These are phyloP conservation scores for Drosophila paranaensis DNA, from an alignment of 2,888 invertebrate genomes.

Conservation along the genomic window DNA sequence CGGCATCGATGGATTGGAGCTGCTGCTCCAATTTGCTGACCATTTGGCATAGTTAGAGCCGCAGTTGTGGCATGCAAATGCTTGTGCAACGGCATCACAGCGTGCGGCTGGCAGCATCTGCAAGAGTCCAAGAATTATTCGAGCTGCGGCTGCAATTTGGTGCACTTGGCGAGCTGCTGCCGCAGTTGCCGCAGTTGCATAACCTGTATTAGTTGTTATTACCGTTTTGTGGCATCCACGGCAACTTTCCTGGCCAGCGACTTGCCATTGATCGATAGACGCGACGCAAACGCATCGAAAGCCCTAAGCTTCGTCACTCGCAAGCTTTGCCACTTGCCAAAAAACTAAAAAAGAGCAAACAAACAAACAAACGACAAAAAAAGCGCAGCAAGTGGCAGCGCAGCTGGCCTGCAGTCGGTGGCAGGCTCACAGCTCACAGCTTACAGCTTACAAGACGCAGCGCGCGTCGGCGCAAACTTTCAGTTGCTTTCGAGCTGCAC, in stretches of 20 bases:
- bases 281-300: slow-evolving; percentile 41
- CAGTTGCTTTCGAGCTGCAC: slow-evolving; percentile 77
- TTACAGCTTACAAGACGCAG: slow-evolving; percentile 78
- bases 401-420: slow-evolving; percentile 37
- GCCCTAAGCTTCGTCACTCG: slow-evolving; percentile 41
- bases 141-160: slow-evolving; percentile 52
- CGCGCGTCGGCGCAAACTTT: slow-evolving; percentile 62
- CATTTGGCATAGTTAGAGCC: slow-evolving; percentile 70
- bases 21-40: slow-evolving; percentile 72
- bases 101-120: slow-evolving; percentile 26
- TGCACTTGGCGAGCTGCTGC: slow-evolving; percentile 40
- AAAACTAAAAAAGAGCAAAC: slow-evolving; percentile 60
- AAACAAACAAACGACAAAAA: slow-evolving; percentile 61
- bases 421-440: slow-evolving; percentile 62
- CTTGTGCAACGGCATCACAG: slow-evolving; percentile 58
- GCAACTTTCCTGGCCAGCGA: slow-evolving; percentile 50
- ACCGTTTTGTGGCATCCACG: slow-evolving; percentile 64
- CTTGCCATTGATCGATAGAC: slow-evolving; percentile 60
- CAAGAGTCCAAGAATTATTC: slow-evolving; percentile 43
- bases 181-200: slow-evolving; percentile 54
- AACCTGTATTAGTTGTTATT: slow-evolving; percentile 79
- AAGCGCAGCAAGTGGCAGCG: slow-evolving; percentile 57
- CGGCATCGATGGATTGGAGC: slow-evolving; percentile 27
- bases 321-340: slow-evolving; percentile 70
- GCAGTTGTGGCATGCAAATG: slow-evolving; percentile 68